phyloP scores from a whole-genome alignment of 1,140 invertebrate genomes.

The Pomacea maculata region DNA sequence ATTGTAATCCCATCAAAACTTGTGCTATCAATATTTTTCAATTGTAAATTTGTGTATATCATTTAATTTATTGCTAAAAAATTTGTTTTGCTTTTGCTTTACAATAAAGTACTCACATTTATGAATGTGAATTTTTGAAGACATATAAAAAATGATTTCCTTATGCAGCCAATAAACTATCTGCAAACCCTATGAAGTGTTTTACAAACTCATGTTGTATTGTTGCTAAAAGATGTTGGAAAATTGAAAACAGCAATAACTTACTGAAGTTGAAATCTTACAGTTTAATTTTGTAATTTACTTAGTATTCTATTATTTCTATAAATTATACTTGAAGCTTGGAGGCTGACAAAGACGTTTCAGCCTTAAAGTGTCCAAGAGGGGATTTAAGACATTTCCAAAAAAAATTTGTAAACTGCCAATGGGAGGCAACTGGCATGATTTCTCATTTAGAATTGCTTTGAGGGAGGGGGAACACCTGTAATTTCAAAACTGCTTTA shows the following conservation, averaged over 20 bases:
- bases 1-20: not conserved
- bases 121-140: not conserved
- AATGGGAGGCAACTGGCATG: not conserved
- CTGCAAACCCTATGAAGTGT: not conserved
- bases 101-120: no score
- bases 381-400: no score
- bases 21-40: no score
- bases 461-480: not conserved
- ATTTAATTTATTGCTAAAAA: no score
- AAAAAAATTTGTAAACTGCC: no score
- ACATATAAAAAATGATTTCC: not conserved
- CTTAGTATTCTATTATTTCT: no score
- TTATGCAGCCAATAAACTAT: not conserved
- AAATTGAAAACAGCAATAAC: not conserved
- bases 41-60: no score
- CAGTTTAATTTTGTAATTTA: no score
- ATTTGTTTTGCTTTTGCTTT: no score
- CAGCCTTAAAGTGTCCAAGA: no score
- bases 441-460: not conserved
- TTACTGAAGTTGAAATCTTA: not conserved
- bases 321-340: no score
- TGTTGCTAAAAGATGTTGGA: not conserved
- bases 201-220: not conserved
- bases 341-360: no score
- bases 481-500: not conserved